phyloP scores from a whole-genome alignment of 2,113 vertebrate species.

The Odocoileus virginianus region DNA sequence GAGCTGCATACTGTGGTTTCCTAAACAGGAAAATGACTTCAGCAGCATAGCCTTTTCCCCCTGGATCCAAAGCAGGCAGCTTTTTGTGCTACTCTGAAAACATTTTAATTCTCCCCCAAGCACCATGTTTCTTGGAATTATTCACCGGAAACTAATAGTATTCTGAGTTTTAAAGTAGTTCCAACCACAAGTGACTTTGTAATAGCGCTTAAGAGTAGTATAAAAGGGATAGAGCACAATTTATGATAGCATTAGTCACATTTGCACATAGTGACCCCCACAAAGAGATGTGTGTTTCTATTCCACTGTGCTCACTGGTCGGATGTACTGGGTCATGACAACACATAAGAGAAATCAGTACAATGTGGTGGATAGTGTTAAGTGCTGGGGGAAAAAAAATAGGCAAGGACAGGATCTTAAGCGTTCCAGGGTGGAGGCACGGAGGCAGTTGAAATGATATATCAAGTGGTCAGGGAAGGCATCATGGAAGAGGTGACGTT shows the following conservation, averaged over 20 bases:
- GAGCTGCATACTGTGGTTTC: not conserved
- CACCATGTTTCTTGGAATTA: constrained; percentile 51
- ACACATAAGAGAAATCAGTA: not conserved
- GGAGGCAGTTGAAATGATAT: not conserved
- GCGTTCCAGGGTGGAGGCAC: not conserved
- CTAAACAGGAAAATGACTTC: constrained; percentile 35
- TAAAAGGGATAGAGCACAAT: not conserved
- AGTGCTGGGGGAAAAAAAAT: not conserved
- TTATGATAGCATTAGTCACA: constrained; percentile 8
- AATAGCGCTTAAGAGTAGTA: not conserved
- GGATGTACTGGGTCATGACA: not conserved
- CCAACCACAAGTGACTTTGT: constrained; percentile 40
- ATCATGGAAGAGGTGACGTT: not conserved
- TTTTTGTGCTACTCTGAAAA: constrained; percentile 37
- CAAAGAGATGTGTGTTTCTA: not conserved
- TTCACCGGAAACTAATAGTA: constrained; percentile 53
- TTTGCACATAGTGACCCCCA: rapidly evolving
- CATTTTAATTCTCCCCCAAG: constrained; percentile 53
- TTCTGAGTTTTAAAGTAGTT: constrained; percentile 37
- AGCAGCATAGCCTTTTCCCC: not conserved
- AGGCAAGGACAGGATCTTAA: not conserved
- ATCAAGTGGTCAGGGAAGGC: not conserved
- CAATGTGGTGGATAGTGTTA: not conserved
- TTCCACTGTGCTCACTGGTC: not conserved
- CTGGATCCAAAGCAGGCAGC: not conserved